These are phyloP conservation scores for Scyliorhinus canicula DNA, from an alignment of 2,797 vertebrate genomes.

Conservation along the genomic window DNA sequence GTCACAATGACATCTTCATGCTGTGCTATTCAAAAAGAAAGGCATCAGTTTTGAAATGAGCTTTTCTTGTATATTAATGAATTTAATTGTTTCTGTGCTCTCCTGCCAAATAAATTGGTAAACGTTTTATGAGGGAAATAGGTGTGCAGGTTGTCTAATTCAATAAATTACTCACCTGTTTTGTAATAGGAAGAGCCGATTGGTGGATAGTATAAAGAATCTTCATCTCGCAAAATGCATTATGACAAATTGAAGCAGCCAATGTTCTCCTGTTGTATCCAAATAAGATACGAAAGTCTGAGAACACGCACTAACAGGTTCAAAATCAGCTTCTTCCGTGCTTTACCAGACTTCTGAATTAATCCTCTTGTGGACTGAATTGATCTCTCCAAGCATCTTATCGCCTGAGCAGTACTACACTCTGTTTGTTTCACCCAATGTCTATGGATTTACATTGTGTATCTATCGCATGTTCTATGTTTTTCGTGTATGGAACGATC, in stretches of 20 bases:
- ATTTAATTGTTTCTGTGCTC: neutral
- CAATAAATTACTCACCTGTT: neutral
- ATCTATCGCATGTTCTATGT: too few relatives aligned
- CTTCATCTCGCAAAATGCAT: neutral
- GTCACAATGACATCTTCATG: neutral
- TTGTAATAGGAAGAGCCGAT: neutral
- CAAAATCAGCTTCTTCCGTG: too few relatives aligned
- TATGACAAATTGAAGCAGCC: neutral
- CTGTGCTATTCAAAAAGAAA: neutral
- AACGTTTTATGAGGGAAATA: neutral
- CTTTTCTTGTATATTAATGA: neutral
- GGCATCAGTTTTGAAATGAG: neutral
- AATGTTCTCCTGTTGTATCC: neutral
- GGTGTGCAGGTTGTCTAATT: neutral
- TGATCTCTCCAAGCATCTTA: too few relatives aligned
- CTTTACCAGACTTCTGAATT: too few relatives aligned
- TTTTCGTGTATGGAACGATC: too few relatives aligned
- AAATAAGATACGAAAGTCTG: neutral
- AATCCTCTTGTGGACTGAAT: too few relatives aligned
- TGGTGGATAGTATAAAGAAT: neutral
- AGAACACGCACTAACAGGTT: too few relatives aligned
- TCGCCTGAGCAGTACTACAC: too few relatives aligned
- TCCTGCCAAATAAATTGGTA: neutral
- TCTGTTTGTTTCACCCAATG: too few relatives aligned
- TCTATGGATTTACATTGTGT: too few relatives aligned